A percentile compares a stretch with the other conserved stretches of the same genome.
Evolutionary conservation across 2,797 vertebrate genomes (phyloP).

Genomic region (Sarcophilus harrisii): DNA sequence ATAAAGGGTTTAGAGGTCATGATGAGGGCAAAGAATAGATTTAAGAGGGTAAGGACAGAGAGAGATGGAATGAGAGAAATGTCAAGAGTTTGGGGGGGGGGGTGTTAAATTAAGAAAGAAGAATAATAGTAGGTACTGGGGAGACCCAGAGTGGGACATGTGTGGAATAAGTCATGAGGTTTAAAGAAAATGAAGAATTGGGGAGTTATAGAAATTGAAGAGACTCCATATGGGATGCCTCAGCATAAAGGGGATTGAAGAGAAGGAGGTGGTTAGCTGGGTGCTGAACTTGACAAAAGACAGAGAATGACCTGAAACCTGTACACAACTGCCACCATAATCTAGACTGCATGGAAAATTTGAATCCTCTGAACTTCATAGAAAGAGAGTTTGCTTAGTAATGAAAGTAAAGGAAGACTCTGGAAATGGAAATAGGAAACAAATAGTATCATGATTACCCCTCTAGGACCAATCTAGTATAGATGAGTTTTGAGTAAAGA

Average conservation of each 20-base stretch:
- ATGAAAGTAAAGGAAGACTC: neutral
- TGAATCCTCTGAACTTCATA: neutral
- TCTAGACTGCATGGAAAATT: neutral
- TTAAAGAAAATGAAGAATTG: neutral
- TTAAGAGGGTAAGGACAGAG: neutral
- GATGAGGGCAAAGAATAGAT: neutral
- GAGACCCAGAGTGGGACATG: neutral
- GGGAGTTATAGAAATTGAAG: neutral
- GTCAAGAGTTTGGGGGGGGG: neutral
- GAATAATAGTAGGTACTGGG: neutral
- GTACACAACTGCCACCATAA: neutral
- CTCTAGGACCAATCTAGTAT: neutral
- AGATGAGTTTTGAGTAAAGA: neutral
- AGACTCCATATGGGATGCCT: neutral
- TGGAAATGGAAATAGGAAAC: neutral
- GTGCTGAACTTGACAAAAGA: neutral
- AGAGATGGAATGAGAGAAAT: neutral
- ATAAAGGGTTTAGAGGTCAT: neutral
- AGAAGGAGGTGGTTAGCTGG: neutral
- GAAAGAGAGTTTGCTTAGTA: neutral
- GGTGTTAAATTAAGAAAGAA: neutral
- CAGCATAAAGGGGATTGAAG: neutral
- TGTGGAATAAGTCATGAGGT: neutral
- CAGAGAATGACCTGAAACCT: neutral
- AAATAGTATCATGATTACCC: neutral